phyloP scores from a whole-genome alignment of 2,797 vertebrate species.

The Clarias fuscus region DNA sequence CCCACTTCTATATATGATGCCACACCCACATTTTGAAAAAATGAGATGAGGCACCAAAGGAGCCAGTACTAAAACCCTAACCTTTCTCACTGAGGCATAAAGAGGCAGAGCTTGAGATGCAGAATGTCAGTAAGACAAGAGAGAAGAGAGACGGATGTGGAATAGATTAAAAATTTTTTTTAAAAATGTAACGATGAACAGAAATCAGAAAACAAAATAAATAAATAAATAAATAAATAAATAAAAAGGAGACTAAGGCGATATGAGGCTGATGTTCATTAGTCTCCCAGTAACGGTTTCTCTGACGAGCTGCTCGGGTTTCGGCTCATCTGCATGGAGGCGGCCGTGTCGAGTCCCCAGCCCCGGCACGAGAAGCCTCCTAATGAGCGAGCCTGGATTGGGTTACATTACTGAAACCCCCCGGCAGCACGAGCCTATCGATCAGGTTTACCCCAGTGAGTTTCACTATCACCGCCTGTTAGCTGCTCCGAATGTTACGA shows the following conservation, averaged over 20 bases:
- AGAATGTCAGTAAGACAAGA: background rate
- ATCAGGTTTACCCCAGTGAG: conserved; percentile 73
- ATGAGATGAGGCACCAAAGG: background rate
- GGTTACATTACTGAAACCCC: conserved; percentile 70
- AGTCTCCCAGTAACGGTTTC: conserved; percentile 60
- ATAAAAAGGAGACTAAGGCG: background rate
- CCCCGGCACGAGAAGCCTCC: conserved; percentile 59
- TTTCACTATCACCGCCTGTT: conserved; percentile 58
- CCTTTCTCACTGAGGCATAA: background rate
- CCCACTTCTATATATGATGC: background rate
- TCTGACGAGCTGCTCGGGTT: conserved; percentile 70
- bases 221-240: background rate
- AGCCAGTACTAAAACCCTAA: background rate
- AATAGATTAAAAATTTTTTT: background rate
- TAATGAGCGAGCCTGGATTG: conserved; percentile 74
- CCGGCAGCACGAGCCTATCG: conserved; percentile 65
- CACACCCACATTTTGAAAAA: background rate
- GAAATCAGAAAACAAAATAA: background rate
- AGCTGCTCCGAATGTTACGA: conserved; percentile 55
- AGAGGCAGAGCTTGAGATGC: conserved; percentile 8
- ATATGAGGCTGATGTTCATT: conserved; percentile 52
- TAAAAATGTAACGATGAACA: background rate
- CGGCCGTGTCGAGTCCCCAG: conserved; percentile 68
- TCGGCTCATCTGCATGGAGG: conserved; percentile 79
- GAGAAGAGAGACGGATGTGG: background rate